phyloP scores from a whole-genome alignment of 2,113 vertebrate genomes.

The Zapus hudsonius region DNA sequence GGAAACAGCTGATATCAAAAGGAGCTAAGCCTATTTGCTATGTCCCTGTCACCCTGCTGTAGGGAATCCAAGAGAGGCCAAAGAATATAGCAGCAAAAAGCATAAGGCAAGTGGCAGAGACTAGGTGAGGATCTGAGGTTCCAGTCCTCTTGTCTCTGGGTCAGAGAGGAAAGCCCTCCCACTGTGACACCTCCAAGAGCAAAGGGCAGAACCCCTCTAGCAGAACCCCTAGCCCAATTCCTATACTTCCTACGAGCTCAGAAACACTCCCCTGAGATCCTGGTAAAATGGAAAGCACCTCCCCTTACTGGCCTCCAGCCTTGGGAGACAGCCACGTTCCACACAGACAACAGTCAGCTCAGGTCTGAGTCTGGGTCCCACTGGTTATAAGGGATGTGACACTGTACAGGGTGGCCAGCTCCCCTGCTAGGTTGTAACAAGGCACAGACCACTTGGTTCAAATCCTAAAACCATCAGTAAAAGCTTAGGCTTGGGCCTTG shows the following conservation, averaged over 20 bases:
- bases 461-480: neutral
- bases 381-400: fast-evolving
- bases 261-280: neutral
- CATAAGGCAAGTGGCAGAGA: fast-evolving
- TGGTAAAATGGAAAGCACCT: neutral
- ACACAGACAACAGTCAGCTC: neutral
- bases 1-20: slow-evolving; percentile 55
- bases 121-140: neutral
- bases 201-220: neutral
- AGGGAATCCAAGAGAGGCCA: neutral
- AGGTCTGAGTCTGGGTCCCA: neutral
- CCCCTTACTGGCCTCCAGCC: neutral
- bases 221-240: neutral
- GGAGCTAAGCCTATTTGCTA: neutral
- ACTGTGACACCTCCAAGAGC: neutral
- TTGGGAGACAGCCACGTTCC: neutral
- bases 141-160: too few species aligned
- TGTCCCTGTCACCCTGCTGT: neutral
- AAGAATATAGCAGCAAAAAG: neutral
- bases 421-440: neutral
- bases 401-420: neutral
- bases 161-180: neutral
- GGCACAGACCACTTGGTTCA: neutral
- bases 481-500: neutral
- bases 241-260: neutral